Conservation (phyloP, 2,888 invertebrate species). For the Himalopsyche tibetana region DNA sequence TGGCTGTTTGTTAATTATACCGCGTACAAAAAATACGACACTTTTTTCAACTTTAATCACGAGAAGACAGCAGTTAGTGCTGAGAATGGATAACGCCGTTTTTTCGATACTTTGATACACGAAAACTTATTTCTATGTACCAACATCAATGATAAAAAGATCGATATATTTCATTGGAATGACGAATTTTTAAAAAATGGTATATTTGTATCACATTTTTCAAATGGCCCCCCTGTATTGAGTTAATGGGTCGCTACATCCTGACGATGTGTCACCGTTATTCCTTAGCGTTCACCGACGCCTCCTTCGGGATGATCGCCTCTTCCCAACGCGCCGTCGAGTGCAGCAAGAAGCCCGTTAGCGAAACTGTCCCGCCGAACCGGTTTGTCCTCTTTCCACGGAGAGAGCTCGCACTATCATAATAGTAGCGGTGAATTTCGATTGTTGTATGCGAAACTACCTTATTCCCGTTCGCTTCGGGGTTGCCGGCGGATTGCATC, state of each 20-base stretch:
- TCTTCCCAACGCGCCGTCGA: not conserved
- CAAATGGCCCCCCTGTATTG: too few relatives aligned
- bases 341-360: not conserved
- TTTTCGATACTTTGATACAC: too few relatives aligned
- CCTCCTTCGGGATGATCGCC: constrained; percentile 6
- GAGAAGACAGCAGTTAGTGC: too few relatives aligned
- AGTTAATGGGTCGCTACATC: not conserved
- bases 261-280: constrained; percentile 3
- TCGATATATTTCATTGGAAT: too few relatives aligned
- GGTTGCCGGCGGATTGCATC: not conserved
- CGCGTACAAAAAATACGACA: too few relatives aligned
- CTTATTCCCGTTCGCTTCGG: not conserved
- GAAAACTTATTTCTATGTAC: too few relatives aligned
- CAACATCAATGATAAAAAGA: too few relatives aligned
- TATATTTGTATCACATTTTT: too few relatives aligned
- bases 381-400: constrained; percentile 11
- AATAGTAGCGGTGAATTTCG: constrained; percentile 25
- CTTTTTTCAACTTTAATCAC: too few relatives aligned
- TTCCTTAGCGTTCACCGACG: not conserved
- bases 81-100: too few relatives aligned
- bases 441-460: constrained; percentile 1
- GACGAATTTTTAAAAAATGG: too few relatives aligned
- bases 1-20: too few relatives aligned
- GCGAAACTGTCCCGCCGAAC: constrained; percentile 9
- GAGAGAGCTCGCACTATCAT: constrained; percentile 26